A percentile compares a stretch with the other conserved stretches of the same genome.
Evolutionary conservation across 2,888 invertebrate genomes (phyloP).

Genomic region (Atethmia centrago): DNA sequence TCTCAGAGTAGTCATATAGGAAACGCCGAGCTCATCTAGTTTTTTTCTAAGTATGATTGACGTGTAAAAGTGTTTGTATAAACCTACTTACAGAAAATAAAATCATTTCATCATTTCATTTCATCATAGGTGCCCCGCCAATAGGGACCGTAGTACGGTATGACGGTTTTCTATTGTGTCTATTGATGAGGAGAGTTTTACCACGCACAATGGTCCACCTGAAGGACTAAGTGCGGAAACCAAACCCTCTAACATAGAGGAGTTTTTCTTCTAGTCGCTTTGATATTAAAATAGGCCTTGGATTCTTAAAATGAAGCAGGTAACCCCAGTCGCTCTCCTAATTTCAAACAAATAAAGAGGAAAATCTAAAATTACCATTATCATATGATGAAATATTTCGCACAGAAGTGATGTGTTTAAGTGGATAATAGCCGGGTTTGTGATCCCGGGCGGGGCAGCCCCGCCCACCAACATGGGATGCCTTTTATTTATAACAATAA

Average conservation of each 20-base stretch:
- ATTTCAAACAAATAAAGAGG: conserved; percentile 30
- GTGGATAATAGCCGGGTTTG: conserved; percentile 88
- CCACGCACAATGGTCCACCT: too few species aligned
- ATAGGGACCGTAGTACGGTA: neutral
- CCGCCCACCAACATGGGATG: conserved; percentile 80
- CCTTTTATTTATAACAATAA: conserved; percentile 75
- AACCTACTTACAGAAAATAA: too few species aligned
- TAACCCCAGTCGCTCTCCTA: neutral
- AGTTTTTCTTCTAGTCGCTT: neutral
- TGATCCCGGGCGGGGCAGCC: conserved; percentile 81
- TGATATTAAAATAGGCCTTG: neutral
- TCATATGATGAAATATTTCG: conserved; percentile 72
- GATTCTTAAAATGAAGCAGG: neutral
- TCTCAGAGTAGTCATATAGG: too few species aligned
- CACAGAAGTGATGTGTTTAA: conserved; percentile 89
- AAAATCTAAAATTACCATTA: conserved; percentile 25
- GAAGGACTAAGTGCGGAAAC: too few species aligned
- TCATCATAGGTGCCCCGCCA: too few species aligned
- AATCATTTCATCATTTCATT: too few species aligned
- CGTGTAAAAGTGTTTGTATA: too few species aligned
- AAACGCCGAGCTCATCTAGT: too few species aligned
- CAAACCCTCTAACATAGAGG: too few species aligned
- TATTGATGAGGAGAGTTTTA: neutral
- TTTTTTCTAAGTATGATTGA: too few species aligned
- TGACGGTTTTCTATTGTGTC: too few species aligned